These are phyloP conservation scores for Tenthredo scrophulariae DNA, from an alignment of 2,888 invertebrate genomes.

Conservation along the genomic window DNA sequence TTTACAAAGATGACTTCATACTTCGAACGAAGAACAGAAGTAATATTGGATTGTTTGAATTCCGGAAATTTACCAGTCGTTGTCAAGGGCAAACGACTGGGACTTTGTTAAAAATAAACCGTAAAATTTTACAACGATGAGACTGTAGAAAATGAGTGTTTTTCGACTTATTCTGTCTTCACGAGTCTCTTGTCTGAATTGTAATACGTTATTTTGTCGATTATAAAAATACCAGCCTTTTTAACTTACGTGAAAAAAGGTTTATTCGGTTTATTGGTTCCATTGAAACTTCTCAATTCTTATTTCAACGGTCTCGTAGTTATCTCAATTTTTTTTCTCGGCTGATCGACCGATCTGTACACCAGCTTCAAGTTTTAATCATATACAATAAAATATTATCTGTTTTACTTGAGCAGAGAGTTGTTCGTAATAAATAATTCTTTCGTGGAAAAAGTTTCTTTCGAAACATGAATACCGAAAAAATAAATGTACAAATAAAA, in stretches of 20 bases:
- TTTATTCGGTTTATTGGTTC: neutral
- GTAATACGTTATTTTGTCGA: neutral
- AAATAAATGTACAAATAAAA: neutral
- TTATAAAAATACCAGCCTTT: neutral
- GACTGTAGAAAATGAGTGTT: neutral
- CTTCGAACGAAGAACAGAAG: neutral
- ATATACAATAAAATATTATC: neutral
- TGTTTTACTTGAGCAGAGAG: neutral
- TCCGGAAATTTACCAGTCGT: neutral
- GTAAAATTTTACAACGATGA: slow-evolving; percentile 20
- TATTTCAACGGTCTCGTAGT: neutral
- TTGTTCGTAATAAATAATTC: neutral
- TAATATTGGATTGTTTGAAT: neutral
- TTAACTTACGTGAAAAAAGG: neutral
- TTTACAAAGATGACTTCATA: neutral
- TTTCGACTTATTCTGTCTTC: neutral
- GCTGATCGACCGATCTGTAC: neutral
- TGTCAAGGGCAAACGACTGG: neutral
- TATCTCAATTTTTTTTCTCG: neutral
- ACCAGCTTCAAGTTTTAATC: neutral
- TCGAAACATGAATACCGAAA: neutral
- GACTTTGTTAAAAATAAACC: neutral
- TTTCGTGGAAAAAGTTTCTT: neutral
- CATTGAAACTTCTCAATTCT: neutral
- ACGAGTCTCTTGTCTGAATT: neutral